Evolutionary conservation across 1,140 invertebrate species (phyloP).

Genomic region (Trichonephila clavipes): DNA sequence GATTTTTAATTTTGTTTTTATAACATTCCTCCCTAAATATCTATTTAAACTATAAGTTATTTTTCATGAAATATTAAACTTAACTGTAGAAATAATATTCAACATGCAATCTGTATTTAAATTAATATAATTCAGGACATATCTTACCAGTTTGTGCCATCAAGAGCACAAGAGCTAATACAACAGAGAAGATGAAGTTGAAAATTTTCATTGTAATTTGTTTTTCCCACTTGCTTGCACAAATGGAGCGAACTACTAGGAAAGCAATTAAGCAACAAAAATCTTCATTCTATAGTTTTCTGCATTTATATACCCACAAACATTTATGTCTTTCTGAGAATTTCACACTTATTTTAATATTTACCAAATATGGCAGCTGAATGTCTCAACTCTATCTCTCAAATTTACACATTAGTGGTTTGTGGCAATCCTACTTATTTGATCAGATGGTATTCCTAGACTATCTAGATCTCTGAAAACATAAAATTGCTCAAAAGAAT

Average conservation of each 20-base stretch:
- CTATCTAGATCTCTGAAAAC: background rate
- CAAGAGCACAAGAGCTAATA: slow-evolving; percentile 9
- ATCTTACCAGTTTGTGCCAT: background rate
- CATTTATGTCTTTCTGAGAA: background rate
- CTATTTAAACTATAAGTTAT: no score
- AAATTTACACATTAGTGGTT: background rate
- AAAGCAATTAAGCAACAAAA: background rate
- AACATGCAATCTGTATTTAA: no score
- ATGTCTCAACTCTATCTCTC: background rate
- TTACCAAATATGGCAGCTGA: background rate
- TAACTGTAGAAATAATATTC: no score
- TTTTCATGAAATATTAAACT: no score
- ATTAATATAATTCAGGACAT: background rate
- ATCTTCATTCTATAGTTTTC: background rate
- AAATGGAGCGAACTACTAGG: background rate
- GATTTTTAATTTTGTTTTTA: no score
- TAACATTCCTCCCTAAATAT: no score
- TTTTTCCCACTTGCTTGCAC: background rate
- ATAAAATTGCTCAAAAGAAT: background rate
- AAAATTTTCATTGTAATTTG: background rate
- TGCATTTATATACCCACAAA: background rate
- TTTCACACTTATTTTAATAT: background rate
- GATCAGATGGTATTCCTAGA: background rate
- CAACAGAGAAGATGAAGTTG: background rate
- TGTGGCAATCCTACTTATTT: background rate